Conservation (phyloP, 2,797 vertebrate genomes). For the Pempheris klunzingeri region DNA sequence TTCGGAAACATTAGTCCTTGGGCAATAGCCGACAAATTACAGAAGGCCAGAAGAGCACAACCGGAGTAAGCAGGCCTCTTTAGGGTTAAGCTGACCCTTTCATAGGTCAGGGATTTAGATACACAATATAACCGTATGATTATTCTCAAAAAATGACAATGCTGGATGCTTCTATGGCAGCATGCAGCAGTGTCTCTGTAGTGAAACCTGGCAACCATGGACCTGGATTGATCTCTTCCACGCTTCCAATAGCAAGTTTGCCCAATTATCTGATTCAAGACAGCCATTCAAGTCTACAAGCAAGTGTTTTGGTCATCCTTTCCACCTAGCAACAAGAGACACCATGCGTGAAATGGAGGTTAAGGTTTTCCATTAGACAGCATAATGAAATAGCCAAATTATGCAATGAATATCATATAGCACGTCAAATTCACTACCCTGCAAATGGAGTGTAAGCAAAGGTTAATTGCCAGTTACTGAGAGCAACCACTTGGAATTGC, state of each 20-base stretch:
- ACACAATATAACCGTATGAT: background rate
- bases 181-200: background rate
- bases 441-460: constrained; percentile 68
- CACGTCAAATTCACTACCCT: constrained; percentile 32
- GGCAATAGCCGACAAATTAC: constrained; percentile 53
- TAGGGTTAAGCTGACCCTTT: constrained; percentile 13
- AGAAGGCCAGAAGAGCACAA: constrained; percentile 40
- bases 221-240: constrained; percentile 35
- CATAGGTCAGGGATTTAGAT: constrained; percentile 22
- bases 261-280: constrained; percentile 69
- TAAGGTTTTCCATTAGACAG: constrained; percentile 69
- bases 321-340: constrained; percentile 77
- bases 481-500: constrained; percentile 49
- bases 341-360: constrained; percentile 71
- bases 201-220: constrained; percentile 23
- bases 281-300: constrained; percentile 69
- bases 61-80: constrained; percentile 7
- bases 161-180: background rate
- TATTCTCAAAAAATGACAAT: constrained; percentile 6
- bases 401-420: constrained; percentile 58
- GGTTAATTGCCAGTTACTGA: constrained; percentile 72
- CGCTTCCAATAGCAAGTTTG: constrained; percentile 46
- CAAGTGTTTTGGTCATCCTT: constrained; percentile 64
- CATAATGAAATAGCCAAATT: constrained; percentile 66
- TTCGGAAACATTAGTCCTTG: constrained; percentile 61